phyloP scores from a whole-genome alignment of 1,140 invertebrate genomes.

The Brachionus rotundiformis region DNA sequence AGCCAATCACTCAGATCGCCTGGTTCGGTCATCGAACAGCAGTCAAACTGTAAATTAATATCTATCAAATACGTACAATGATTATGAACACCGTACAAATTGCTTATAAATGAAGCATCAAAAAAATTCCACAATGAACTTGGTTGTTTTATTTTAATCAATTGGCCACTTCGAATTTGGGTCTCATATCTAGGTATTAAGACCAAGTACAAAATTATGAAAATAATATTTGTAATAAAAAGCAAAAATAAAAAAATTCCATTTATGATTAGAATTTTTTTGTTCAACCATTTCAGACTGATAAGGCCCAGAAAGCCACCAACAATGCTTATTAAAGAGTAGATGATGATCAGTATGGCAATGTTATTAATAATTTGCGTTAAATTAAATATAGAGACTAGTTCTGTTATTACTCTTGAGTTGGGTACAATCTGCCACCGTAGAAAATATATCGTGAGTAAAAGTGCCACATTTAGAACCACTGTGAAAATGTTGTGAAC shows the following conservation, averaged over 20 bases:
- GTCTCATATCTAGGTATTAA: background rate
- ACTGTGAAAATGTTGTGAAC: background rate
- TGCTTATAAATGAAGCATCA: background rate
- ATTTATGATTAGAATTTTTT: background rate
- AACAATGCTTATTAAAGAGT: background rate
- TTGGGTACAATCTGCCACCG: background rate
- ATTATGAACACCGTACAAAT: background rate
- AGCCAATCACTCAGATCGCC: background rate
- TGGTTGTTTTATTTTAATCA: background rate
- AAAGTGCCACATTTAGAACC: background rate
- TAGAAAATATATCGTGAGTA: background rate
- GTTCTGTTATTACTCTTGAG: background rate
- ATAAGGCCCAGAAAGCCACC: background rate
- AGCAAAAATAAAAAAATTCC: background rate
- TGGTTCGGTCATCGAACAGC: background rate
- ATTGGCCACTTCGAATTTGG: background rate
- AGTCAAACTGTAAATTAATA: background rate
- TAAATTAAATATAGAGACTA: background rate
- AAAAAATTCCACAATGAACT: slow-evolving; percentile 6
- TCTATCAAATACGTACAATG: background rate
- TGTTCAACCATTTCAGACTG: background rate
- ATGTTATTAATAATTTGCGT: background rate
- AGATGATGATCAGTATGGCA: background rate
- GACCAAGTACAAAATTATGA: background rate
- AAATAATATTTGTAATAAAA: background rate